Percentiles rank a stretch among this genome's conserved stretches.
Evolutionary conservation across 1,140 invertebrate genomes (phyloP).

Genomic region (Sycophila sp.): DNA sequence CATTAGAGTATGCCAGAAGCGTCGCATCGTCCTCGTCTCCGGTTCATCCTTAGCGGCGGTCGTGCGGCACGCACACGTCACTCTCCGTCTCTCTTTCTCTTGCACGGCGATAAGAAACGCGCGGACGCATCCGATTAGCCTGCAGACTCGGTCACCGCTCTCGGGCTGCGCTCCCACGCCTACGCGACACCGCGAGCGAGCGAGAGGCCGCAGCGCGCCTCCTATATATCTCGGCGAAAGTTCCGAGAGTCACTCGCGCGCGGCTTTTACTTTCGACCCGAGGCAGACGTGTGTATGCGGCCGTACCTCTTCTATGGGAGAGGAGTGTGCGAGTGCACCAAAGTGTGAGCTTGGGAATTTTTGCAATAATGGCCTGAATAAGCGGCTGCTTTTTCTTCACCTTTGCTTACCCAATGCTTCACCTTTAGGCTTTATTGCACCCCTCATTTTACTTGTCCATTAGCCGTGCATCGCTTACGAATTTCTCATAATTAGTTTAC

Average conservation of each 20-base stretch:
- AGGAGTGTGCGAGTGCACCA: background rate
- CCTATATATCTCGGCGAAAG: slow-evolving; percentile 23
- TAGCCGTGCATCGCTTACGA: too few species aligned
- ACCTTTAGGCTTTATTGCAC: background rate
- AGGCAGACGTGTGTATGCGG: background rate
- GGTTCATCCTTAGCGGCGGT: background rate
- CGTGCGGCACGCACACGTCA: slow-evolving; percentile 9
- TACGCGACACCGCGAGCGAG: slow-evolving; percentile 2
- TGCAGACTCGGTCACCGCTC: too few species aligned
- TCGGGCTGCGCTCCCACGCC: slow-evolving; percentile 27
- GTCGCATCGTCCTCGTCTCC: background rate
- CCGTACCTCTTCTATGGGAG: background rate
- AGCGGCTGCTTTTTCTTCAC: slow-evolving; percentile 15
- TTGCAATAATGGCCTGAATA: slow-evolving; percentile 23
- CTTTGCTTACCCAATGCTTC: too few species aligned
- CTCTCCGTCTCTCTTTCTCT: background rate
- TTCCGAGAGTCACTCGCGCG: background rate
- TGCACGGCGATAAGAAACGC: background rate
- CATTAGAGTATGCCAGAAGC: background rate
- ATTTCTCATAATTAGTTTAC: too few species aligned
- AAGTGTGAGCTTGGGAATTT: slow-evolving; percentile 33
- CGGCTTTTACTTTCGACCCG: slow-evolving; percentile 19
- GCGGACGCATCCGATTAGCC: slow-evolving; percentile 30
- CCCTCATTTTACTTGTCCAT: background rate
- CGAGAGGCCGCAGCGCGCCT: background rate